Conservation (phyloP, 2,888 invertebrate species). For the Mactromeris polynyma region DNA sequence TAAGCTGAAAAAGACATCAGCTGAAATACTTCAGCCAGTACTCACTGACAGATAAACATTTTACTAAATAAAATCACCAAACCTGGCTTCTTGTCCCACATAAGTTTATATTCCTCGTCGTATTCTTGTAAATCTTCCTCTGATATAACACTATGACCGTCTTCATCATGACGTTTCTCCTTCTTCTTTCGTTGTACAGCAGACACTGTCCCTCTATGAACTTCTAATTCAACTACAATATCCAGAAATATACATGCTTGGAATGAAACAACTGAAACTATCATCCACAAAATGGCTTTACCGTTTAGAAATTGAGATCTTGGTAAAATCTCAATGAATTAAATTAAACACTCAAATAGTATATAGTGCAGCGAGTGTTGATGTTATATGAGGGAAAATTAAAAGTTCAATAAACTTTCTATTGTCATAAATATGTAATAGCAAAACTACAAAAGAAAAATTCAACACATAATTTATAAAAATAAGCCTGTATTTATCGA, state of each 20-base stretch:
- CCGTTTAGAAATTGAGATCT: background rate
- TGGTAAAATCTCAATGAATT: background rate
- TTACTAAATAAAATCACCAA: background rate
- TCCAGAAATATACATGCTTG: background rate
- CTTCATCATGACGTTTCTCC: constrained; percentile 50
- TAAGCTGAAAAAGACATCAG: too few species aligned
- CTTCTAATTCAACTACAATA: constrained; percentile 72
- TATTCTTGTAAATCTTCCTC: constrained; percentile 70
- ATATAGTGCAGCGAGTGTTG: background rate
- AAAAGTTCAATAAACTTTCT: background rate
- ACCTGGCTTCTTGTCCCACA: constrained; percentile 61
- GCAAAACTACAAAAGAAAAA: background rate
- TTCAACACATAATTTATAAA: background rate
- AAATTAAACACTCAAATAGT: background rate
- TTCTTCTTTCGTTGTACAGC: constrained; percentile 62
- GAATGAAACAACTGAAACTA: background rate
- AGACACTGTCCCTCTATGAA: constrained; percentile 71
- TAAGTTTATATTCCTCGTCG: constrained; percentile 72
- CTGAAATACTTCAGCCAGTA: too few species aligned
- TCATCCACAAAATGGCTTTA: background rate
- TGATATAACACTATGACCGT: constrained; percentile 62
- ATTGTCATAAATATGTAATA: background rate
- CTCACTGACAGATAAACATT: too few species aligned
- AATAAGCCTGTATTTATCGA: too few species aligned
- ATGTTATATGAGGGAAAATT: background rate